A percentile compares a stretch with the other conserved stretches of the same genome.
Evolutionary conservation across 2,797 vertebrate species (phyloP).

Genomic region (Coregonus suidteri): DNA sequence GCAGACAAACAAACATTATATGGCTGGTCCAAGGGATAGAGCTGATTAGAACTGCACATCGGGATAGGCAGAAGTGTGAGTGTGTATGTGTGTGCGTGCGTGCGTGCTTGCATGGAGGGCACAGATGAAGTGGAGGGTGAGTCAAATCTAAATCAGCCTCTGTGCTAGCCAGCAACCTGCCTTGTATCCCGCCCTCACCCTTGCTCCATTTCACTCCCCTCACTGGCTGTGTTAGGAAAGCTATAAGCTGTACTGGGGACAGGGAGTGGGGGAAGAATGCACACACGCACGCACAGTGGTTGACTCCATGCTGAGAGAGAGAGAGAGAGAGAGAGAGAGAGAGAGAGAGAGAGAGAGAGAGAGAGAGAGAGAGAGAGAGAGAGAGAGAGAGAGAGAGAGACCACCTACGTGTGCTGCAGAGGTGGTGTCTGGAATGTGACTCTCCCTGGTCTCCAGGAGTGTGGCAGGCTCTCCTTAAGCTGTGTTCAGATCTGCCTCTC

Average conservation of each 20-base stretch:
- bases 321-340: slow-evolving; percentile 69
- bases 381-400: slow-evolving; percentile 61
- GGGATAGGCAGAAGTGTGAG: too few relatives aligned
- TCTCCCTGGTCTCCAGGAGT: slow-evolving; percentile 64
- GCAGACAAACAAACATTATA: neutral
- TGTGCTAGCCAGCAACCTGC: too few relatives aligned
- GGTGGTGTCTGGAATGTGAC: slow-evolving; percentile 62
- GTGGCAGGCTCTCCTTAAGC: slow-evolving; percentile 65
- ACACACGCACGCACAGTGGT: neutral
- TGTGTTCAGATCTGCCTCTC: neutral
- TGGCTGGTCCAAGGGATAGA: neutral
- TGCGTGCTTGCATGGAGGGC: too few relatives aligned
- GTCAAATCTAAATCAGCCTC: too few relatives aligned
- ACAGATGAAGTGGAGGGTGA: too few relatives aligned
- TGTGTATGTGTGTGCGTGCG: too few relatives aligned
- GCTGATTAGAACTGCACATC: neutral
- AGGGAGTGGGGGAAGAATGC: neutral
- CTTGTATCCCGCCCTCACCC: neutral
- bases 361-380: slow-evolving; percentile 62
- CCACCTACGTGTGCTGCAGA: slow-evolving; percentile 82
- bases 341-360: slow-evolving; percentile 61
- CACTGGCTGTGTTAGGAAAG: neutral
- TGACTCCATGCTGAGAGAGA: neutral
- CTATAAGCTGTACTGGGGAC: neutral
- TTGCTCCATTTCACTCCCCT: neutral